Evolutionary conservation across 2,797 vertebrate species (phyloP).

Genomic region (Diceros bicornis): DNA sequence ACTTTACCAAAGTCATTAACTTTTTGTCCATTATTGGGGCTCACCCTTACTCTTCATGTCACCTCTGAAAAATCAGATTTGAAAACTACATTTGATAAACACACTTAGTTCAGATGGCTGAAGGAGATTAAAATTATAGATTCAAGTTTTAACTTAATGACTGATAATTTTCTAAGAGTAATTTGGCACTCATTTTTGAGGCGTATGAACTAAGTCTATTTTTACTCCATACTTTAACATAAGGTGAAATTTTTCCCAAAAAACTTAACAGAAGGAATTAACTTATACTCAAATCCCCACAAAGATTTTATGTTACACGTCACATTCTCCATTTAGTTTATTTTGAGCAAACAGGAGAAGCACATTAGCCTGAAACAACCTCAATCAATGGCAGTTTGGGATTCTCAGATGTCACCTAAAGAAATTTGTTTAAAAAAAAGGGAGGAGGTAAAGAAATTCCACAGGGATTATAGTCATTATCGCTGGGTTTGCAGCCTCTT

Average conservation of each 20-base stretch:
- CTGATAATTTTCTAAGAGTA: background rate
- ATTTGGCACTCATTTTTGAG: background rate
- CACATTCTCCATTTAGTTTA: background rate
- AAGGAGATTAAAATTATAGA: background rate
- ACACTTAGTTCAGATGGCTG: background rate
- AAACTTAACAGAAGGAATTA: background rate
- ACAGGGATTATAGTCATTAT: background rate
- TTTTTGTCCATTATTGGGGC: background rate
- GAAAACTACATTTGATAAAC: background rate
- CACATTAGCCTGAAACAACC: background rate
- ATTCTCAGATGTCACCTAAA: background rate
- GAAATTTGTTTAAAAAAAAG: background rate
- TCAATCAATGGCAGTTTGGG: background rate
- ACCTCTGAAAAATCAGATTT: constrained; percentile 31
- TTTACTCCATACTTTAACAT: background rate
- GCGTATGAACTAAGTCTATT: background rate
- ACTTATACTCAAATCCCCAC: background rate
- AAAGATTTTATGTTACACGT: background rate
- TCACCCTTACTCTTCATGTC: background rate
- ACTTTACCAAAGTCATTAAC: background rate
- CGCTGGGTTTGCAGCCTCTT: background rate
- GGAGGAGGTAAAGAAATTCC: background rate
- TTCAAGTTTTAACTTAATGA: constrained; percentile 42
- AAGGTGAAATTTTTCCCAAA: background rate
- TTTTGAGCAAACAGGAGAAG: constrained; percentile 23